Conservation (phyloP, 1,140 invertebrate genomes). For the Vanessa atalanta region DNA sequence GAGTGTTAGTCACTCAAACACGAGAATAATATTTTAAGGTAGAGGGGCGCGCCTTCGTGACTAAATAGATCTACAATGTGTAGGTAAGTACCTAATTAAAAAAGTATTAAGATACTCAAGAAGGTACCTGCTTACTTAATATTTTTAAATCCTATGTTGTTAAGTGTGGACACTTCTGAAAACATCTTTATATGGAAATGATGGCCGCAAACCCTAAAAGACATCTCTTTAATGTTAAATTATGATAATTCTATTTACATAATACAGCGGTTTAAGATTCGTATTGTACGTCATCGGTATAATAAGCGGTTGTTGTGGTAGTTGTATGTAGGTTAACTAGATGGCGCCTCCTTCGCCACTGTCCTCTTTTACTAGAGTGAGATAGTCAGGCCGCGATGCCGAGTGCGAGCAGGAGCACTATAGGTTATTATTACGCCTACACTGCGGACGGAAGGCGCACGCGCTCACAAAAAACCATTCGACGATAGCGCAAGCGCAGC, state of each 20-base stretch:
- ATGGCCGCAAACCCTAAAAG: not conserved
- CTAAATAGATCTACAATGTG: too few relatives aligned
- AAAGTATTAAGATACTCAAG: too few relatives aligned
- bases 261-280: slow-evolving; percentile 35
- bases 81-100: too few relatives aligned
- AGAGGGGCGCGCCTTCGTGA: too few relatives aligned
- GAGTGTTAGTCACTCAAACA: too few relatives aligned
- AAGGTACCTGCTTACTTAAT: too few relatives aligned
- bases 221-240: slow-evolving; percentile 4
- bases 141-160: not conserved
- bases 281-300: slow-evolving; percentile 45
- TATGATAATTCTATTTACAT: slow-evolving; percentile 32
- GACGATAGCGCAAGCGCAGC: slow-evolving; percentile 75
- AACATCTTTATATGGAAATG: not conserved
- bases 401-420: slow-evolving; percentile 58
- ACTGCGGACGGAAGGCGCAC: slow-evolving; percentile 73
- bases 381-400: slow-evolving; percentile 26
- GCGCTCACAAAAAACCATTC: slow-evolving; percentile 77
- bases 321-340: slow-evolving; percentile 65
- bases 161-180: not conserved
- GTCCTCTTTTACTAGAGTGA: slow-evolving; percentile 47
- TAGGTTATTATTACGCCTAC: slow-evolving; percentile 75
- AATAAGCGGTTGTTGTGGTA: slow-evolving; percentile 52
- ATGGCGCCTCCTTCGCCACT: slow-evolving; percentile 60
- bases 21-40: too few relatives aligned